Evolutionary conservation across 2,888 invertebrate genomes (phyloP).

Genomic region (Dorcus hopei): DNA sequence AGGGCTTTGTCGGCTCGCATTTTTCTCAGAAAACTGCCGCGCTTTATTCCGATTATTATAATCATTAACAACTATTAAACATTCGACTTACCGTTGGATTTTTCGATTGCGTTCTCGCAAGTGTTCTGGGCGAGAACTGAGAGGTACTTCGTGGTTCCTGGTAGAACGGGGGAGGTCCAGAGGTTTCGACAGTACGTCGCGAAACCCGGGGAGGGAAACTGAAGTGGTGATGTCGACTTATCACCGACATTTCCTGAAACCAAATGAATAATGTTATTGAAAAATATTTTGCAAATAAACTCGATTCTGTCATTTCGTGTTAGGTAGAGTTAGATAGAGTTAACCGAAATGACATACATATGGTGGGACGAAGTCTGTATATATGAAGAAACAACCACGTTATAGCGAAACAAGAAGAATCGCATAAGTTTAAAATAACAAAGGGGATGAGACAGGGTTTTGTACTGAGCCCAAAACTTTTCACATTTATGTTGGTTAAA

Average conservation of each 20-base stretch:
- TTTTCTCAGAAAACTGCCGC: neutral
- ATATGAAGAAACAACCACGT: too few species aligned
- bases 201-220: slow-evolving; percentile 41
- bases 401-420: too few species aligned
- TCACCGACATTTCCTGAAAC: slow-evolving; percentile 29
- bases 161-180: slow-evolving; percentile 44
- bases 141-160: slow-evolving; percentile 39
- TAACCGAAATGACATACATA: too few species aligned
- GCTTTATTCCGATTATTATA: too few species aligned
- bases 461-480: too few species aligned
- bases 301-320: too few species aligned
- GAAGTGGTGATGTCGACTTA: slow-evolving; percentile 33
- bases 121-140: slow-evolving; percentile 32
- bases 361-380: too few species aligned
- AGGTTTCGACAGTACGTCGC: slow-evolving; percentile 45
- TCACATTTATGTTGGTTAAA: too few species aligned
- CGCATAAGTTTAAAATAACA: too few species aligned
- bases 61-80: neutral
- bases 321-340: too few species aligned
- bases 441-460: too few species aligned
- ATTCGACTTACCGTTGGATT: slow-evolving; percentile 15
- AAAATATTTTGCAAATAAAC: too few species aligned
- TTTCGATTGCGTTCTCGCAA: slow-evolving; percentile 16
- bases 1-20: slow-evolving; percentile 19
- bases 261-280: slow-evolving; percentile 7